Conservation (phyloP, 1,140 invertebrate species). For the Diachasmimorpha longicaudata region DNA sequence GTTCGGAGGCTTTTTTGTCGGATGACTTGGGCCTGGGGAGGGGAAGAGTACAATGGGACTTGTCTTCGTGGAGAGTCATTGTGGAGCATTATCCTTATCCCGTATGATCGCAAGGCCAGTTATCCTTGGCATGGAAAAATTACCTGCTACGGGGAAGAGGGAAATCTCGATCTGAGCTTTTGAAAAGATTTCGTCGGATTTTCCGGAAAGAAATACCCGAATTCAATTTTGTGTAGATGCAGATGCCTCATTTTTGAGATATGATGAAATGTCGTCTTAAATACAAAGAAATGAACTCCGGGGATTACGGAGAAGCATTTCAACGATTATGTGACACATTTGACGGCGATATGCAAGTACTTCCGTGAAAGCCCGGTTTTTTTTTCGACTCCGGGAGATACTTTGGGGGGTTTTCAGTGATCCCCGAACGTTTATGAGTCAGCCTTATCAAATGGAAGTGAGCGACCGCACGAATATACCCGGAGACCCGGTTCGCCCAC, state of each 20-base stretch:
- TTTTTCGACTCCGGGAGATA: not conserved
- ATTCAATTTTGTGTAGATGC: no score
- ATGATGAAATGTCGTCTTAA: not conserved
- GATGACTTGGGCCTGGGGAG: no score
- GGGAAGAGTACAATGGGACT: not conserved
- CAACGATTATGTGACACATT: not conserved
- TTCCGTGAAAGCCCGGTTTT: not conserved
- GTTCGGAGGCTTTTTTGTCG: not conserved
- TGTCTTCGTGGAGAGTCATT: not conserved
- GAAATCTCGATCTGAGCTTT: no score
- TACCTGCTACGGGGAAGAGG: not conserved
- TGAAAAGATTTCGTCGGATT: no score
- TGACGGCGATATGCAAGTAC: not conserved
- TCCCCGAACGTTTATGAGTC: not conserved
- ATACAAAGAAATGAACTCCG: not conserved
- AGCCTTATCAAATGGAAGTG: conserved; percentile 1
- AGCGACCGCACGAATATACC: not conserved
- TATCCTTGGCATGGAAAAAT: not conserved
- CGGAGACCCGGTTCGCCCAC: conserved; percentile 1
- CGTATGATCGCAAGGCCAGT: not conserved
- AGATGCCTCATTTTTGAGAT: not conserved
- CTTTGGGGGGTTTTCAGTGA: not conserved
- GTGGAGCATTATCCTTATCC: not conserved
- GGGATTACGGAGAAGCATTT: not conserved
- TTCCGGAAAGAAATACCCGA: no score